Conservation (phyloP, 1,140 invertebrate species). For the Macrostomum lignano region DNA sequence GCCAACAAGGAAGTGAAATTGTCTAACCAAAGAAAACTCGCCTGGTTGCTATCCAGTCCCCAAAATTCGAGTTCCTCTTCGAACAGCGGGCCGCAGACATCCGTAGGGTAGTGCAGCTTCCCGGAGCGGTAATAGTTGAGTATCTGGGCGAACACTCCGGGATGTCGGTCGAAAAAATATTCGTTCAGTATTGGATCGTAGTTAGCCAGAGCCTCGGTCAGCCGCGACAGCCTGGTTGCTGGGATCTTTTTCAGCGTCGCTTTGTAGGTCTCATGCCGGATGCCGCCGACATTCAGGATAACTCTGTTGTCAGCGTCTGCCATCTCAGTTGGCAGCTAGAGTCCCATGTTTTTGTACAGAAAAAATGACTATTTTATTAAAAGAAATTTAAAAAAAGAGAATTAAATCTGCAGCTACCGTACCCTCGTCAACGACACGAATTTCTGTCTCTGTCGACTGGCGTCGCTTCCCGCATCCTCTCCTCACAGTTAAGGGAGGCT, state of each 20-base stretch:
- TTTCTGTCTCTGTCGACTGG: too few relatives aligned
- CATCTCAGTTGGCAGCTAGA: too few relatives aligned
- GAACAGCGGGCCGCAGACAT: conserved; percentile 10
- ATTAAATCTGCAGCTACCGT: too few relatives aligned
- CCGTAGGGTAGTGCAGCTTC: conserved; percentile 11
- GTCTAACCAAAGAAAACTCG: too few relatives aligned
- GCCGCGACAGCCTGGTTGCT: conserved; percentile 19
- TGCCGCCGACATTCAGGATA: conserved; percentile 78
- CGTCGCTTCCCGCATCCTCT: too few relatives aligned
- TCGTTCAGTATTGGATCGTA: conserved; percentile 19
- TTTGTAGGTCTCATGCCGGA: conserved; percentile 74
- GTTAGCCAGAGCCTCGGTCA: conserved; percentile 17
- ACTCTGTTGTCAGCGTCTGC: conserved; percentile 32
- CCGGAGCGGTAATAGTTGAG: conserved; percentile 25
- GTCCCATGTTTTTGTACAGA: too few relatives aligned
- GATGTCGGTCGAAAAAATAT: conserved; percentile 25
- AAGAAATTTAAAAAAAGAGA: too few relatives aligned
- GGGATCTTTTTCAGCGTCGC: conserved; percentile 22
- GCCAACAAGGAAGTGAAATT: too few relatives aligned
- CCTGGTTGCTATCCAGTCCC: conserved; percentile 20
- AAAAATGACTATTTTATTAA: too few relatives aligned
- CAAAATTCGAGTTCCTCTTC: conserved; percentile 9
- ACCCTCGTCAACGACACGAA: too few relatives aligned
- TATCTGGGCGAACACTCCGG: conserved; percentile 24
- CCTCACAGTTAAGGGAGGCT: too few relatives aligned